phyloP scores from a whole-genome alignment of 2,797 vertebrate genomes.

The Lophius americanus region DNA sequence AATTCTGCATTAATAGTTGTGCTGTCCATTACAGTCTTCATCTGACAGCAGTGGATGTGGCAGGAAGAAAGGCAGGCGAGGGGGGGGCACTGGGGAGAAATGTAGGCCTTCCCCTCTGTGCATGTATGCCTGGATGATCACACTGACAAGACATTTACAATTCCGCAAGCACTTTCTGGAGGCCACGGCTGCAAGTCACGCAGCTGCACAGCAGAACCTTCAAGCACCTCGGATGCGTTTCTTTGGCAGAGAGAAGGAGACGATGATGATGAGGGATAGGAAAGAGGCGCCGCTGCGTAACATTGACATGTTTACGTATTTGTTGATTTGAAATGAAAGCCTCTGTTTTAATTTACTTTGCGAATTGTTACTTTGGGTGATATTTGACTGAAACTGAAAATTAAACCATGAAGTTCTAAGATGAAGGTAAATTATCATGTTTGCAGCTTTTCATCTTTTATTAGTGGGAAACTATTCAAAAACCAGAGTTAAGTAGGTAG shows the following conservation, averaged over 20 bases:
- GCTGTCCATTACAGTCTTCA: conserved; percentile 60
- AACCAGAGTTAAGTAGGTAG: no score
- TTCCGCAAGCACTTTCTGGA: conserved; percentile 62
- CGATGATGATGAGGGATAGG: not conserved
- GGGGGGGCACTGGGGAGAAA: conserved; percentile 63
- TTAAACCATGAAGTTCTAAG: not conserved
- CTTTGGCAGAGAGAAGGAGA: conserved; percentile 8
- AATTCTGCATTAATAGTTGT: no score
- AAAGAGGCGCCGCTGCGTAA: not conserved
- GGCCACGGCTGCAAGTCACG: conserved; percentile 58
- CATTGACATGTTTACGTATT: not conserved
- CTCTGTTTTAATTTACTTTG: not conserved
- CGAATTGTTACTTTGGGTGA: not conserved
- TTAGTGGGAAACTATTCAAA: not conserved
- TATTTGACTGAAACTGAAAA: not conserved
- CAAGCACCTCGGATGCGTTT: conserved; percentile 39
- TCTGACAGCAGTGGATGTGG: conserved; percentile 74
- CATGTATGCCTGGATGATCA: conserved; percentile 70
- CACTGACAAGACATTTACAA: conserved; percentile 68
- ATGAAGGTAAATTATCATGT: not conserved
- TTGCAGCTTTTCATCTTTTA: not conserved
- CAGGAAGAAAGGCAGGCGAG: conserved; percentile 61
- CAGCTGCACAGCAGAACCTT: conserved; percentile 64
- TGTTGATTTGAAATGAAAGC: not conserved
- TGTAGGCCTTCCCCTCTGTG: conserved; percentile 60